phyloP scores from a whole-genome alignment of 2,113 vertebrate species.

The Marmota flaviventris region DNA sequence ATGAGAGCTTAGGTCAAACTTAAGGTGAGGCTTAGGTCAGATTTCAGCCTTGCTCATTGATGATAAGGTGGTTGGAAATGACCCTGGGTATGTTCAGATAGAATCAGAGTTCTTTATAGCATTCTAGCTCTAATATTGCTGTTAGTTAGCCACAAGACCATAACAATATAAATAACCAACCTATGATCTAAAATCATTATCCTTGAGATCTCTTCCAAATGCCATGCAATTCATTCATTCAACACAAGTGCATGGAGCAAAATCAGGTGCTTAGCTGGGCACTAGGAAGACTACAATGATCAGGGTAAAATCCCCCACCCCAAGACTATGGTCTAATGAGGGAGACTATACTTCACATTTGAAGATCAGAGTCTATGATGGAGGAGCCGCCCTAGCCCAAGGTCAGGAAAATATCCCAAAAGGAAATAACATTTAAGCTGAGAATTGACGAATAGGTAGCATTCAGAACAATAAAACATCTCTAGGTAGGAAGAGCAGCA shows the following conservation, averaged over 20 bases:
- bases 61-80: neutral
- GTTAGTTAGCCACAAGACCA: neutral
- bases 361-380: neutral
- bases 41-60: neutral
- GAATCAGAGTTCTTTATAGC: neutral
- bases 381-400: neutral
- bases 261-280: neutral
- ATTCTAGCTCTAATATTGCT: neutral
- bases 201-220: neutral
- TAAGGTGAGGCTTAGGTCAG: neutral
- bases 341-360: neutral
- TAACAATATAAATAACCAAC: neutral
- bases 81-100: neutral
- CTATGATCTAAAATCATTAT: neutral
- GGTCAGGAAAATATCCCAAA: neutral
- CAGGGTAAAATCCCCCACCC: neutral
- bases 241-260: neutral
- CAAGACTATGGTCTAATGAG: neutral
- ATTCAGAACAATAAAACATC: neutral
- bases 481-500: neutral
- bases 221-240: neutral
- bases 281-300: neutral
- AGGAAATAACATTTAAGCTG: neutral
- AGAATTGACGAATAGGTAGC: neutral
- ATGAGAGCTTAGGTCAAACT: neutral